These are phyloP conservation scores for Harpagoxenus sublaevis DNA, from an alignment of 2,888 invertebrate genomes.

Conservation along the genomic window DNA sequence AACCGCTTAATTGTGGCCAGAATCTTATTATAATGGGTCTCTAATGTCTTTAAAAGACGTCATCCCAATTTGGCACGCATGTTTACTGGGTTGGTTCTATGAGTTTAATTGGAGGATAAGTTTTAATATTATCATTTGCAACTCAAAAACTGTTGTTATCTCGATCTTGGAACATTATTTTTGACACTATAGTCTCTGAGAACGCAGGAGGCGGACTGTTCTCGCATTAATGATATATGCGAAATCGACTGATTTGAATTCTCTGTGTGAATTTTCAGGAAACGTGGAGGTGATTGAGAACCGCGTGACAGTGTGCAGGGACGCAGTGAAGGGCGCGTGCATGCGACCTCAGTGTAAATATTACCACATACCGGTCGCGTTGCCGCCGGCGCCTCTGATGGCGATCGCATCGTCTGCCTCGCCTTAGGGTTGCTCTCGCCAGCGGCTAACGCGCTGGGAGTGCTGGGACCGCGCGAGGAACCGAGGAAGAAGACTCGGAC, in stretches of 20 bases:
- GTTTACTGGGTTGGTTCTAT: background rate
- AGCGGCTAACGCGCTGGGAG: slow-evolving; percentile 51
- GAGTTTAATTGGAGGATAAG: background rate
- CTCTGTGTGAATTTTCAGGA: slow-evolving; percentile 88
- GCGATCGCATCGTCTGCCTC: slow-evolving; percentile 87
- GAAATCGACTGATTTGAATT: background rate
- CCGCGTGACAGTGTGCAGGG: slow-evolving; percentile 98
- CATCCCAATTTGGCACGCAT: no score
- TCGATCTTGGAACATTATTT: slow-evolving; percentile 3
- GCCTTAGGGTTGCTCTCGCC: slow-evolving; percentile 77
- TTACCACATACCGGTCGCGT: slow-evolving; percentile 97
- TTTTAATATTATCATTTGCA: background rate
- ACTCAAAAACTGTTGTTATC: background rate
- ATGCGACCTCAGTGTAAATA: slow-evolving; percentile 98
- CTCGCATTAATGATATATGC: background rate
- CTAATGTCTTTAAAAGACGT: no score
- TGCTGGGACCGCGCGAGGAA: slow-evolving; percentile 38
- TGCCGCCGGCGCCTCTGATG: slow-evolving; percentile 94
- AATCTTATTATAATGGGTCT: no score
- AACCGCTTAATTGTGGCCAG: no score
- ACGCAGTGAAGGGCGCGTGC: slow-evolving; percentile 97
- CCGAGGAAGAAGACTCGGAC: slow-evolving; percentile 48
- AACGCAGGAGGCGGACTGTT: background rate
- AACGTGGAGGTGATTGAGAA: slow-evolving; percentile 98
- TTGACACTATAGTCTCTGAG: background rate